Conservation (phyloP, 2,888 invertebrate genomes). For the Lasioglossum vierecki region DNA sequence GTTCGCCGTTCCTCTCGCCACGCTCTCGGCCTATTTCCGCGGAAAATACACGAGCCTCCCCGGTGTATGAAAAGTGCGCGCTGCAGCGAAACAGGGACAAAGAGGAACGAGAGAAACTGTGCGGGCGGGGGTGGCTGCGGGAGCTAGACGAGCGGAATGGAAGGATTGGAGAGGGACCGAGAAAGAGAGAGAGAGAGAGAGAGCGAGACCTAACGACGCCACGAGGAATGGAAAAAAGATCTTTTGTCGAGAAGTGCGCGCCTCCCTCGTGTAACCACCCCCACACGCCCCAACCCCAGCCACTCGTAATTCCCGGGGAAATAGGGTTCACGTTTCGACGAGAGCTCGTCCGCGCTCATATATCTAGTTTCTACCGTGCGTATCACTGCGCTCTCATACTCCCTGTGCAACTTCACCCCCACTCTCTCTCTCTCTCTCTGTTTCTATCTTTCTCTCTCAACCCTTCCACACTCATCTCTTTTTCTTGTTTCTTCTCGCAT, state of each 20-base stretch:
- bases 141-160: not conserved
- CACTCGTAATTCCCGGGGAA: slow-evolving; percentile 68
- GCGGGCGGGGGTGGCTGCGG: not conserved
- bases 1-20: slow-evolving; percentile 52
- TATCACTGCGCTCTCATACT: slow-evolving; percentile 34
- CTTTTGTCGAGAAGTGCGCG: slow-evolving; percentile 70
- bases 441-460: not conserved
- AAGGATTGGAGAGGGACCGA: slow-evolving; percentile 18
- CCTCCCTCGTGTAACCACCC: slow-evolving; percentile 45
- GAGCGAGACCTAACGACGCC: slow-evolving; percentile 54
- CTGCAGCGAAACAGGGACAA: slow-evolving; percentile 55
- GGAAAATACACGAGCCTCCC: slow-evolving; percentile 62
- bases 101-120: slow-evolving; percentile 31
- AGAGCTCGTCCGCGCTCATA: slow-evolving; percentile 54
- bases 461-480: not conserved
- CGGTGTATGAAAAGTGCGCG: slow-evolving; percentile 59
- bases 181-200: slow-evolving; percentile 31
- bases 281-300: slow-evolving; percentile 27
- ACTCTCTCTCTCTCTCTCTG: not conserved
- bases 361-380: slow-evolving; percentile 52
- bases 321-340: slow-evolving; percentile 68
- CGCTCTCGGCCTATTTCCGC: slow-evolving; percentile 72
- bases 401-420: not conserved
- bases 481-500: not conserved
- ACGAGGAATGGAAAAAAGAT: slow-evolving; percentile 63